phyloP scores from a whole-genome alignment of 1,140 invertebrate species.

The Drosophila triauraria region DNA sequence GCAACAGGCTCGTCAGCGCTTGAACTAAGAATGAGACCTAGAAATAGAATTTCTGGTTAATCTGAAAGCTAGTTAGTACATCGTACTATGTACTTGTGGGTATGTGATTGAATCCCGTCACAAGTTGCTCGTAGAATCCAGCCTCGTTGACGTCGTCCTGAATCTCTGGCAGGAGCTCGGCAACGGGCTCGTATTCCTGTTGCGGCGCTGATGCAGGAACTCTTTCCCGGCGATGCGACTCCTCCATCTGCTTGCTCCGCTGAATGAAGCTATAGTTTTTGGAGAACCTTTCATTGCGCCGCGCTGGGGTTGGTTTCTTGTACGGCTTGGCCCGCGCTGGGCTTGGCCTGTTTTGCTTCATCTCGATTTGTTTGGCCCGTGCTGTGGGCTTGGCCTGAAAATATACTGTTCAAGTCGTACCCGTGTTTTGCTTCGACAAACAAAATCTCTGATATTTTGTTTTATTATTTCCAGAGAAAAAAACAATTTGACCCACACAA shows the following conservation, averaged over 20 bases:
- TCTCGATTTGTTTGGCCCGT: slow-evolving; percentile 18
- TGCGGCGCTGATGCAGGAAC: slow-evolving; percentile 23
- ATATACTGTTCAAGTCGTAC: neutral
- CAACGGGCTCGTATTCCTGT: slow-evolving; percentile 26
- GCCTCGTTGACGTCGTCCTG: slow-evolving; percentile 22
- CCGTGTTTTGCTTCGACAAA: no score
- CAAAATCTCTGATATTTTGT: no score
- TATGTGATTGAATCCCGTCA: slow-evolving; percentile 41
- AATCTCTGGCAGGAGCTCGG: slow-evolving; percentile 35
- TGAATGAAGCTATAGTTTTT: slow-evolving; percentile 69
- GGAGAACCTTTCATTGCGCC: slow-evolving; percentile 47
- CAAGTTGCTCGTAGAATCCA: slow-evolving; percentile 64
- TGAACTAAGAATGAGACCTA: slow-evolving; percentile 17
- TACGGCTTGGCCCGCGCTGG: slow-evolving; percentile 34
- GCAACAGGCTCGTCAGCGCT: neutral
- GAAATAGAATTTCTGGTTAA: neutral
- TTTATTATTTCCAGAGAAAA: no score
- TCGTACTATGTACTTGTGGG: slow-evolving; percentile 22
- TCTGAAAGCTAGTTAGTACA: no score
- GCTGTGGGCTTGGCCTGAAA: no score
- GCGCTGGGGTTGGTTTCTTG: slow-evolving; percentile 21
- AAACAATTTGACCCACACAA: no score
- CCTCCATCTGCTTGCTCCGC: slow-evolving; percentile 71
- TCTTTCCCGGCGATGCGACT: slow-evolving; percentile 43
- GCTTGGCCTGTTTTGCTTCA: slow-evolving; percentile 29